A percentile compares a stretch with the other conserved stretches of the same genome.
These are phyloP conservation scores for Neosilurus hyrtlii DNA, from an alignment of 2,797 vertebrate species.

Conservation along the genomic window DNA sequence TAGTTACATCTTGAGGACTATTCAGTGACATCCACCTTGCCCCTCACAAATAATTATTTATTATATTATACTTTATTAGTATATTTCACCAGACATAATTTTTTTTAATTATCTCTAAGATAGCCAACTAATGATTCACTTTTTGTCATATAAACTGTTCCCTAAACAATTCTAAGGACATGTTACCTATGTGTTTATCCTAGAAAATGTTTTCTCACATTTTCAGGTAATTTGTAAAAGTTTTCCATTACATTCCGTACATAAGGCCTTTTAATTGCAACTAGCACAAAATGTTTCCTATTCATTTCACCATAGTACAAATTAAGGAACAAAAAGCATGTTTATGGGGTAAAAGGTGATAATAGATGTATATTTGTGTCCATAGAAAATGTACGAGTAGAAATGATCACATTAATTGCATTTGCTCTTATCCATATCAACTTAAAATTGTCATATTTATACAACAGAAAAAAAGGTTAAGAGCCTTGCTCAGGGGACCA, in stretches of 20 bases:
- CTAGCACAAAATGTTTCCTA: not conserved
- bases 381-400: not conserved
- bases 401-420: not conserved
- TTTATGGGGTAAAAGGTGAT: not conserved
- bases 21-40: too few relatives aligned
- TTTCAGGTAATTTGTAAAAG: not conserved
- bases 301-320: not conserved
- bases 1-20: too few relatives aligned
- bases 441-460: too few relatives aligned
- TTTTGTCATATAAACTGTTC: not conserved
- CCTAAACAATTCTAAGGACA: not conserved
- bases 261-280: not conserved
- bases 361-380: not conserved
- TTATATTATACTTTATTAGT: too few relatives aligned
- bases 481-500: too few relatives aligned
- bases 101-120: not conserved
- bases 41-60: too few relatives aligned
- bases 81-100: too few relatives aligned
- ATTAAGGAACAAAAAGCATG: not conserved
- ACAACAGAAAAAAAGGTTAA: too few relatives aligned
- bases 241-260: not conserved
- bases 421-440: too few relatives aligned
- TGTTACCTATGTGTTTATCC: not conserved
- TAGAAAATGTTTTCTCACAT: not conserved
- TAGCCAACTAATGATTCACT: not conserved